Percentiles rank a stretch among this genome's conserved stretches.
These are phyloP conservation scores for Platorchestia sp. DNA, from an alignment of 1,140 invertebrate species.

Conservation along the genomic window DNA sequence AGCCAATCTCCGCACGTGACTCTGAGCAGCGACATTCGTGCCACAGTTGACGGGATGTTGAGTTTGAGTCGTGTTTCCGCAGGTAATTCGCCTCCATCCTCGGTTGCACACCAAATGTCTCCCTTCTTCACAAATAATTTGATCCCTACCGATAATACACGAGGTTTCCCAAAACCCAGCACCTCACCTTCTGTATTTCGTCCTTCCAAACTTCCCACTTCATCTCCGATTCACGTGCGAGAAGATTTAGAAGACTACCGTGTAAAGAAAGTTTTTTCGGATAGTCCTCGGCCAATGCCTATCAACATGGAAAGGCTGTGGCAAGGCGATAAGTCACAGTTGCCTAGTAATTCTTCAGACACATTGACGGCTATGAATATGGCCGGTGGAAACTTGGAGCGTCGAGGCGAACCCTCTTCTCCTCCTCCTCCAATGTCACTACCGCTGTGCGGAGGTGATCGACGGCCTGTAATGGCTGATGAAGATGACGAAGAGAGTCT, in stretches of 20 bases:
- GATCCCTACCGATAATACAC: slow-evolving; percentile 33
- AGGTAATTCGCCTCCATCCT: slow-evolving; percentile 63
- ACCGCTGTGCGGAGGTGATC: background rate
- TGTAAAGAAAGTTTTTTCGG: slow-evolving; percentile 19
- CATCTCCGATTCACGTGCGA: slow-evolving; percentile 59
- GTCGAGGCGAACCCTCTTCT: slow-evolving; percentile 49
- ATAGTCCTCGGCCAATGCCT: slow-evolving; percentile 69
- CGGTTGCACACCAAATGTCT: slow-evolving; percentile 59
- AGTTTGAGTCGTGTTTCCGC: slow-evolving; percentile 79
- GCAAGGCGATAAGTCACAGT: slow-evolving; percentile 86
- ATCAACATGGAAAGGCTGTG: slow-evolving; percentile 92
- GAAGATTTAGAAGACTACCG: slow-evolving; percentile 46
- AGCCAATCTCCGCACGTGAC: background rate
- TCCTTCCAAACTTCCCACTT: slow-evolving; percentile 60
- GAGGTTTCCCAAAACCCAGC: slow-evolving; percentile 56
- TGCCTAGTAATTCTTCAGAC: slow-evolving; percentile 74
- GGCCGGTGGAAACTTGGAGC: background rate
- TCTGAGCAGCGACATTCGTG: slow-evolving; percentile 71
- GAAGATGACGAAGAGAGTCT: slow-evolving; percentile 90
- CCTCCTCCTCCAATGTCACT: slow-evolving; percentile 35
- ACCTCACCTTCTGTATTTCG: background rate
- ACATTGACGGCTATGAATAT: slow-evolving; percentile 47
- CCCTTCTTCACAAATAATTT: slow-evolving; percentile 59
- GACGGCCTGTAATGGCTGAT: slow-evolving; percentile 57
- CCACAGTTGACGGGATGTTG: slow-evolving; percentile 84